Evolutionary conservation across 2,113 vertebrate genomes (phyloP), one percentile per base, ranked within the genome.

Genomic region (Numenius arquata): DNA sequence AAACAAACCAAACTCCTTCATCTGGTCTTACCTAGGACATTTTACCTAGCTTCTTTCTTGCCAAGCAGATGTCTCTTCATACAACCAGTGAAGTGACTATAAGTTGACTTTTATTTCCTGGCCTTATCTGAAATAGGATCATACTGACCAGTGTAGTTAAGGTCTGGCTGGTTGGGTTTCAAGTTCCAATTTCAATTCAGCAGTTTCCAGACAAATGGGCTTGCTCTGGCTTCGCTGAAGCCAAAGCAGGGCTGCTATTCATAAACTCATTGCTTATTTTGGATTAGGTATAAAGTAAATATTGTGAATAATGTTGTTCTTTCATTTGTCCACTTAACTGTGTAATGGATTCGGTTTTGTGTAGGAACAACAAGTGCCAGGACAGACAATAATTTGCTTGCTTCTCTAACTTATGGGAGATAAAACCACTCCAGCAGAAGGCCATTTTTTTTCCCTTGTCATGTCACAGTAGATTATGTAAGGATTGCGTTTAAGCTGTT

Each of bases 211-310:
- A 30, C 65, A 63, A 88, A 55, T 41, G 32, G 6, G 21, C 47
- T 90, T 86, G 38, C 55, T 50, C 59, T 77, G 41, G 63, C 43
- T 83, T 93, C 67, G 40, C 34, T 85, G 79, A 66, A 88, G 65
- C 41, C 29, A 62, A 76, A 86, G 76, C 38, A 41, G 29, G 26
- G 8, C 83, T 90, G 29, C 72, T 86, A 26, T 93, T 97, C 85
- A 74, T 88, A 88, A 84, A 11, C 12, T 90, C 76, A 7, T 52
- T 87, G 89, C 61, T 92, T 95, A 47, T 30, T 86, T 95, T 93
- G 89, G 86, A 77, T 92, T 89, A 43, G n/a, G 26, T 73, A 41
- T 88, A 77, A 90, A 75, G 73, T 89, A 96, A 95, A 88, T 59
- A 80, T 58, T 23, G 38, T 41, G 63, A 88, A 95, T 83, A 77